Evolutionary conservation across 1,140 invertebrate species (phyloP).

Genomic region (Conopomorpha cramerella): DNA sequence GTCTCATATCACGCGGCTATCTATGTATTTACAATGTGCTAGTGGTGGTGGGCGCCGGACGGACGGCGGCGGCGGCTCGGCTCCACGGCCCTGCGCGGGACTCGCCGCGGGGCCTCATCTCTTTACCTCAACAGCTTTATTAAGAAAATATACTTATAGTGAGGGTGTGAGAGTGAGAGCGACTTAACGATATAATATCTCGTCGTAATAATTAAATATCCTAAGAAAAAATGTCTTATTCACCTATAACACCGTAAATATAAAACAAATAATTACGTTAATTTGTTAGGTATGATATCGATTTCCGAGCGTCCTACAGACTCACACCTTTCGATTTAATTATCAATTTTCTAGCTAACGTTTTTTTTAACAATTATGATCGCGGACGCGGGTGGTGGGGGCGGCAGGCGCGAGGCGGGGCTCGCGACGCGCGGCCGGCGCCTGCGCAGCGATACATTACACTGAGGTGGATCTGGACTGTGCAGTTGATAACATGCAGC

Average conservation of each 20-base stretch:
- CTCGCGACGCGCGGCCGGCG: slow-evolving; percentile 8
- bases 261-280: slow-evolving; percentile 62
- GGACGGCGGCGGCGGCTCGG: no score
- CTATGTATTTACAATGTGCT: slow-evolving; percentile 51
- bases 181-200: slow-evolving; percentile 57
- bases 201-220: slow-evolving; percentile 58
- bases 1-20: slow-evolving; percentile 37
- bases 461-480: not conserved
- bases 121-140: slow-evolving; percentile 55
- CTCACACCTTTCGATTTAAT: slow-evolving; percentile 57
- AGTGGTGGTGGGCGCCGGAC: no score
- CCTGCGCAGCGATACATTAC: slow-evolving; percentile 6
- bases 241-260: slow-evolving; percentile 61
- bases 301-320: slow-evolving; percentile 52
- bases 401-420: slow-evolving; percentile 9
- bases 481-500: no score
- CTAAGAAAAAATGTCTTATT: slow-evolving; percentile 60
- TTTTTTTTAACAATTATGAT: slow-evolving; percentile 49
- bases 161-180: slow-evolving; percentile 50
- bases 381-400: no score
- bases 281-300: slow-evolving; percentile 60
- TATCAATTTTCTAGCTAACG: slow-evolving; percentile 61
- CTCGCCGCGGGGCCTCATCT: no score
- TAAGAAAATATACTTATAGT: slow-evolving; percentile 61
- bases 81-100: no score